Percentiles rank a stretch among this genome's conserved stretches.
phyloP scores from a whole-genome alignment of 2,888 invertebrate genomes.

The Eretmocerus hayati region DNA sequence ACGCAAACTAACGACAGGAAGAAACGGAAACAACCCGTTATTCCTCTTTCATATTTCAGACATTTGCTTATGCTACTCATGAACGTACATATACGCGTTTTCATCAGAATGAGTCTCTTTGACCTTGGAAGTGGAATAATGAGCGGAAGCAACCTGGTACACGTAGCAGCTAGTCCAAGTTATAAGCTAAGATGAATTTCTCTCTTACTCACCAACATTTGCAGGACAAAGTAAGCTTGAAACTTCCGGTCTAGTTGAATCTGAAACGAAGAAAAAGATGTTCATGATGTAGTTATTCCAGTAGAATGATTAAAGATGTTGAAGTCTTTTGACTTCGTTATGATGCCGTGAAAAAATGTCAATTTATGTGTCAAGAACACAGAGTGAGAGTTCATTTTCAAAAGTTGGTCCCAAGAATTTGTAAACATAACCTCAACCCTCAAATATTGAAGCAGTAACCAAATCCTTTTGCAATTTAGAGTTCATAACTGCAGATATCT shows the following conservation, averaged over 20 bases:
- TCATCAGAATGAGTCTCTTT: constrained; percentile 9
- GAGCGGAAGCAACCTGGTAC: constrained; percentile 1
- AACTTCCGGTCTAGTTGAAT: constrained; percentile 7
- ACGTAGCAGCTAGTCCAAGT: neutral
- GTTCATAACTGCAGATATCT: no score
- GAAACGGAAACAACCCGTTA: constrained; percentile 19
- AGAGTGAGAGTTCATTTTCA: no score
- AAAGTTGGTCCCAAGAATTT: no score
- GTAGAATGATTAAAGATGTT: no score
- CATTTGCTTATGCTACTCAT: constrained; percentile 9
- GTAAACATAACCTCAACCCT: no score
- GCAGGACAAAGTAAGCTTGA: neutral
- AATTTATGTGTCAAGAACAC: no score
- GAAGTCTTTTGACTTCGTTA: no score
- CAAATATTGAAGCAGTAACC: no score
- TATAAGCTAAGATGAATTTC: neutral
- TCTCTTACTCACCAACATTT: constrained; percentile 9
- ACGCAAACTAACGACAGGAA: constrained; percentile 6
- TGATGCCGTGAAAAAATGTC: no score
- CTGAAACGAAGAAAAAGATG: neutral
- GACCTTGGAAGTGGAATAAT: constrained; percentile 17
- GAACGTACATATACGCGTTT: neutral
- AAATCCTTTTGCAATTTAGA: no score
- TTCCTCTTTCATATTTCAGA: neutral
- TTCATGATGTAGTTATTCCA: neutral